Conservation (phyloP, 2,113 vertebrate genomes). For the Aphyosemion australe region DNA sequence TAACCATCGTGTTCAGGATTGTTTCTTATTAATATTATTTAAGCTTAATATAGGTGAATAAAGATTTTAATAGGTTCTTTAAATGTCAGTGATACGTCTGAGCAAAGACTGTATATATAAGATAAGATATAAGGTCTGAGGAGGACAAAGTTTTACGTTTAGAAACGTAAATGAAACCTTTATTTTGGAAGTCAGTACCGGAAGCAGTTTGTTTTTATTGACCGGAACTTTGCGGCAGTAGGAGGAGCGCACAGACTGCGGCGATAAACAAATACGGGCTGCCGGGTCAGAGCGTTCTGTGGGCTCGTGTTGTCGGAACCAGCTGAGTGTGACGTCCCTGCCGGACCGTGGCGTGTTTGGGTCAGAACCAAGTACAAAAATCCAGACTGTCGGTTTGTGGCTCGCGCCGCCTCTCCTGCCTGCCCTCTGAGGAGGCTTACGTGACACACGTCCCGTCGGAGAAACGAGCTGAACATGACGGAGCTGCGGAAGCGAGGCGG, state of each 20-base stretch:
- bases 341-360: neutral
- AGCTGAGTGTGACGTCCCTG: constrained; percentile 18
- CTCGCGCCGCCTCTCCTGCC: neutral
- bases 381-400: constrained; percentile 4
- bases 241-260: constrained; percentile 52
- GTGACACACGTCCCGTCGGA: constrained; percentile 56
- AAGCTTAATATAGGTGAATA: too few relatives aligned
- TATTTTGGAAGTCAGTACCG: constrained; percentile 10
- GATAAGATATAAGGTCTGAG: too few relatives aligned
- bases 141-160: neutral
- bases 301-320: neutral
- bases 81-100: too few relatives aligned
- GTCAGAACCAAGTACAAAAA: neutral
- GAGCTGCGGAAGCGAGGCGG: constrained; percentile 78
- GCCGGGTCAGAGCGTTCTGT: neutral
- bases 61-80: neutral
- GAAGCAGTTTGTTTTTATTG: neutral
- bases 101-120: too few relatives aligned
- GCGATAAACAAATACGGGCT: constrained; percentile 78
- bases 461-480: constrained; percentile 70
- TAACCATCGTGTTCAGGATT: too few relatives aligned
- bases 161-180: neutral
- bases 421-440: constrained; percentile 43
- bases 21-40: too few relatives aligned
- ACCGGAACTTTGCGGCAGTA: rapidly evolving